These are phyloP conservation scores for Xylocampa areola DNA, from an alignment of 2,888 invertebrate genomes.

Conservation along the genomic window DNA sequence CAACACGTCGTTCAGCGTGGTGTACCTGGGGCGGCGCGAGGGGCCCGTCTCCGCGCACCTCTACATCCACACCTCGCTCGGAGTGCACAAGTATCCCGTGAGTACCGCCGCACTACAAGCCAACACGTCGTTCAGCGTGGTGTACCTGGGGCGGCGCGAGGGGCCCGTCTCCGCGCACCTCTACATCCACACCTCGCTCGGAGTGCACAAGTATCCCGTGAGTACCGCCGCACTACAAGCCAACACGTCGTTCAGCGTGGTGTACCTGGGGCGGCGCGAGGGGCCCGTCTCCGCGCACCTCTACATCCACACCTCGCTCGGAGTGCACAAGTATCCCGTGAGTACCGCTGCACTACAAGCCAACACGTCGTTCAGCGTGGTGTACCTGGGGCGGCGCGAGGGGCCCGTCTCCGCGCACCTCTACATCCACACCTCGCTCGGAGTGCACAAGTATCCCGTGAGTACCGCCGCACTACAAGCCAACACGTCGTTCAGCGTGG, in stretches of 20 bases:
- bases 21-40: conserved; percentile 97
- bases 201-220: too few relatives aligned
- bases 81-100: conserved; percentile 96
- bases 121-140: background rate
- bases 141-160: background rate
- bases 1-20: conserved; percentile 98
- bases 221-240: too few relatives aligned
- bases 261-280: too few relatives aligned
- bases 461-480: conserved; percentile 36
- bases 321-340: too few relatives aligned
- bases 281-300: too few relatives aligned
- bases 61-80: conserved; percentile 98
- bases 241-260: too few relatives aligned
- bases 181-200: too few relatives aligned
- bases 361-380: conserved; percentile 98
- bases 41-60: conserved; percentile 96
- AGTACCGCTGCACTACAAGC: too few relatives aligned
- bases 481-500: background rate
- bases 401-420: conserved; percentile 96
- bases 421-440: conserved; percentile 98
- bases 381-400: conserved; percentile 97
- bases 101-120: conserved; percentile 34
- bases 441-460: conserved; percentile 96
- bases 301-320: too few relatives aligned
- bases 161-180: too few relatives aligned